Percentiles rank a stretch among this genome's conserved stretches.
Conservation (phyloP, 92 coral and sea anemone species). For the Phenganax marumi region DNA sequence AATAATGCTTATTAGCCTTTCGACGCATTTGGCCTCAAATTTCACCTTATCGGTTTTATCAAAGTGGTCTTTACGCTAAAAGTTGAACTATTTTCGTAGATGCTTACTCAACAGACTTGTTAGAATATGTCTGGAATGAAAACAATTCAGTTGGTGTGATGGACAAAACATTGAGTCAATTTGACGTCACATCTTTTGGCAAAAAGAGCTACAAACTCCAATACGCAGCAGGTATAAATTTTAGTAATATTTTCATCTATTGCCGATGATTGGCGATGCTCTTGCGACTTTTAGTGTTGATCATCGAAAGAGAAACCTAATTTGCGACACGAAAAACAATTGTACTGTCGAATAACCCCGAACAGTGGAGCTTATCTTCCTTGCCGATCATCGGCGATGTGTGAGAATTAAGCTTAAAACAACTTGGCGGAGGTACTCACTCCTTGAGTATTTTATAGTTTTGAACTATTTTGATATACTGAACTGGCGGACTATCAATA, state of each 20-base stretch:
- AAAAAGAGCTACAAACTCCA: not conserved
- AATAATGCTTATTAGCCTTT: no score
- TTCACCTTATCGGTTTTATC: no score
- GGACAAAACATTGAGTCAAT: slow-evolving; percentile 40
- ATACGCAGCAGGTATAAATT: slow-evolving; percentile 30
- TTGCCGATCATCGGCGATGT: no score
- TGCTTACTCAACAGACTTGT: slow-evolving; percentile 34
- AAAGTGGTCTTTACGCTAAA: not conserved
- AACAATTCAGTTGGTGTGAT: slow-evolving; percentile 20
- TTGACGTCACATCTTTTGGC: slow-evolving; percentile 33
- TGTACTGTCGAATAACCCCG: not conserved
- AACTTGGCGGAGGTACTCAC: no score
- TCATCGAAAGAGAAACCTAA: no score
- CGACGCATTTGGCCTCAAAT: not conserved
- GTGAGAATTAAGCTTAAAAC: no score
- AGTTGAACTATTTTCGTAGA: not conserved
- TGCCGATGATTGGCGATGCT: no score
- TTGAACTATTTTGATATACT: not conserved
- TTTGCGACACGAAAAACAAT: not conserved
- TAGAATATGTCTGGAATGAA: slow-evolving; percentile 32
- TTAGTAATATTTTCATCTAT: no score
- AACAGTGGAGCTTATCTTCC: no score
- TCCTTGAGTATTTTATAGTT: no score
- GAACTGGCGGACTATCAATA: not conserved
- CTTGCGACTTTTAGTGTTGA: no score